Conservation (phyloP, 1,140 invertebrate species). For the Gonatopus flavifemur region DNA sequence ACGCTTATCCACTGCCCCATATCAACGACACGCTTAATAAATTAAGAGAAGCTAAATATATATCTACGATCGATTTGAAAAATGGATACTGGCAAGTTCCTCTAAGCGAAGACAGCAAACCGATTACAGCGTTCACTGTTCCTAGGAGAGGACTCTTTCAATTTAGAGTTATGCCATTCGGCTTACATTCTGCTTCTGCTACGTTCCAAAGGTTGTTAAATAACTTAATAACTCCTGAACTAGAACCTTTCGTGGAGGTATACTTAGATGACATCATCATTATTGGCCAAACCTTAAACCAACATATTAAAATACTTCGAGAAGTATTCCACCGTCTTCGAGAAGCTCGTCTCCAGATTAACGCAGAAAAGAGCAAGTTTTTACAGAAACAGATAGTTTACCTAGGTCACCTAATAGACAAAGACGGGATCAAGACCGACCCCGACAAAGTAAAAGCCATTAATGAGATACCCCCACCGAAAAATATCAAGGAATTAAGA, state of each 20-base stretch:
- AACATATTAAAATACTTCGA: too few relatives aligned
- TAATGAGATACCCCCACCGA: too few relatives aligned
- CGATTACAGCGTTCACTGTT: slow-evolving; percentile 34
- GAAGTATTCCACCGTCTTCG: too few relatives aligned
- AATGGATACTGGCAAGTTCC: slow-evolving; percentile 38
- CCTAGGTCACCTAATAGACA: background rate
- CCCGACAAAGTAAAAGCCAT: too few relatives aligned
- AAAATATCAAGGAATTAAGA: too few relatives aligned
- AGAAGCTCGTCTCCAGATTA: too few relatives aligned
- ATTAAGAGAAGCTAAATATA: slow-evolving; percentile 25
- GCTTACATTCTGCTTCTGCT: slow-evolving; percentile 29
- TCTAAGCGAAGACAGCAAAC: slow-evolving; percentile 5
- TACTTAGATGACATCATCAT: too few relatives aligned
- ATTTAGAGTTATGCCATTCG: slow-evolving; percentile 34
- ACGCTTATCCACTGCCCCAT: background rate
- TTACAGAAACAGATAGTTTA: too few relatives aligned
- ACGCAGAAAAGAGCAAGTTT: too few relatives aligned
- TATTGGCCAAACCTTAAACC: slow-evolving; percentile 12
- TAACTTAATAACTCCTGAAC: slow-evolving; percentile 25
- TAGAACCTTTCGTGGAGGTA: too few relatives aligned
- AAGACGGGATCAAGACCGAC: too few relatives aligned
- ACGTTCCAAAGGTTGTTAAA: slow-evolving; percentile 27
- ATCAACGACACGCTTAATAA: slow-evolving; percentile 23
- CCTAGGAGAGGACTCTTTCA: slow-evolving; percentile 32
- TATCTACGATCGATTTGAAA: slow-evolving; percentile 26